A percentile compares a stretch with the other conserved stretches of the same genome.
Evolutionary conservation across 2,888 invertebrate genomes (phyloP).

Genomic region (Rapana venosa): DNA sequence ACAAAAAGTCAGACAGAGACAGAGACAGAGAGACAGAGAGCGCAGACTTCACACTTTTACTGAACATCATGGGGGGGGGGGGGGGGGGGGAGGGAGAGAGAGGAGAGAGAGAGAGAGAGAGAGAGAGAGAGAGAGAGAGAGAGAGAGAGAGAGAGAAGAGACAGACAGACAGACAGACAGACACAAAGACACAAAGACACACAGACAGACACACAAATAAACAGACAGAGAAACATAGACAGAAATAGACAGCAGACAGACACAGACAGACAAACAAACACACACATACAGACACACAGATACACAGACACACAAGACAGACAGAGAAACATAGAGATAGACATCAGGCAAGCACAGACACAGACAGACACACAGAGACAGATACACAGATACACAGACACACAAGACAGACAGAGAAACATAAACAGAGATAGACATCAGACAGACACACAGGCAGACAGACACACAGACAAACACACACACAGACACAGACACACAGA

Average conservation of each 20-base stretch:
- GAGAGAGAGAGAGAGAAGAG: constrained; percentile 23
- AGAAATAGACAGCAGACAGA: background rate
- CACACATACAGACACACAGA: background rate
- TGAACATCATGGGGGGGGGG: no score
- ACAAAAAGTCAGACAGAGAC: background rate
- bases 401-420: no score
- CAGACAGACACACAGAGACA: no score
- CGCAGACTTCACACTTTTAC: no score
- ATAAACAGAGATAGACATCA: no score
- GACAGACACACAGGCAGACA: no score
- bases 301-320: background rate
- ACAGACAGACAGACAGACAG: background rate
- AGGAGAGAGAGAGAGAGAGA: constrained; percentile 22
- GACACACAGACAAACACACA: no score
- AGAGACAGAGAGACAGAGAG: constrained; percentile 4
- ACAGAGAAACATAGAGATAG: background rate
- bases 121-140: constrained; percentile 27
- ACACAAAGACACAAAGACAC: background rate
- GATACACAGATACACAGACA: no score
- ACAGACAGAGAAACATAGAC: background rate
- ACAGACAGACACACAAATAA: no score
- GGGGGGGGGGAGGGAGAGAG: constrained; percentile 1
- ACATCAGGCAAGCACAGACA: background rate
- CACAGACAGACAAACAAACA: background rate
- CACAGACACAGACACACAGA: no score